Evolutionary conservation across 2,888 invertebrate genomes (phyloP), one percentile per base, ranked within the genome.

Genomic region (Tanypteryx hageni): DNA sequence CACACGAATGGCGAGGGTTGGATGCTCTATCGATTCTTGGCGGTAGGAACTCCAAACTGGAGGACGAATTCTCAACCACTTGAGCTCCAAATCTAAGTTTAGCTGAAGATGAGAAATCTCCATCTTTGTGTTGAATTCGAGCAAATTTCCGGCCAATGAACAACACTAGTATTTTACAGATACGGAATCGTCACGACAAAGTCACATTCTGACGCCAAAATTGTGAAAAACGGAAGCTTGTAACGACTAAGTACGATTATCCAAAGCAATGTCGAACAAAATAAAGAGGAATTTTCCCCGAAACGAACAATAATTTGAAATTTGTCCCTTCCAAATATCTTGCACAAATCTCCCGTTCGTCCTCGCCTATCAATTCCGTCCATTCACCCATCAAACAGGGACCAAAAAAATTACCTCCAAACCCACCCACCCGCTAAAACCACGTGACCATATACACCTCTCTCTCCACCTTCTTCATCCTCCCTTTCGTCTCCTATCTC

Each of bases 381-480:
- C 76, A 27, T 76, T 76, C 76, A 4, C 10, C 27, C 76, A 76
- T 76, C 76, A 76, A 76, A 22, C 22, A 13, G 68, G 68, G 68
- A 10, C 68, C 27, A 76, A 18, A 61, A 61, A 76, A 76, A 76
- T 27, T 27, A 76, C 76, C 22, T 27, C 76, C 68, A 68, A 68
- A 68, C n/a, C n/a, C 68, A 68, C n/a, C 68, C 68, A 68, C n/a
- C 68, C 18, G 22, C 68, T 68, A 16, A 68, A 27, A n/a, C 76
- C 22, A 27, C 14, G 22, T 76, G 76, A 76, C 76, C 76, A 76
- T 76, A 76, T 76, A 76, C 22, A 76, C 27, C 76, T 76, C 76
- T 76, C 76, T 44, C 44, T 44, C 44, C 5, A 3, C 76, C 76
- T 76, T 76, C 76, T 27, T 4, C 76, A 76, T 22, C 22, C 27